A percentile compares a stretch with the other conserved stretches of the same genome.
Evolutionary conservation across 2,888 invertebrate species (phyloP).

Genomic region (Julus scandinavius): DNA sequence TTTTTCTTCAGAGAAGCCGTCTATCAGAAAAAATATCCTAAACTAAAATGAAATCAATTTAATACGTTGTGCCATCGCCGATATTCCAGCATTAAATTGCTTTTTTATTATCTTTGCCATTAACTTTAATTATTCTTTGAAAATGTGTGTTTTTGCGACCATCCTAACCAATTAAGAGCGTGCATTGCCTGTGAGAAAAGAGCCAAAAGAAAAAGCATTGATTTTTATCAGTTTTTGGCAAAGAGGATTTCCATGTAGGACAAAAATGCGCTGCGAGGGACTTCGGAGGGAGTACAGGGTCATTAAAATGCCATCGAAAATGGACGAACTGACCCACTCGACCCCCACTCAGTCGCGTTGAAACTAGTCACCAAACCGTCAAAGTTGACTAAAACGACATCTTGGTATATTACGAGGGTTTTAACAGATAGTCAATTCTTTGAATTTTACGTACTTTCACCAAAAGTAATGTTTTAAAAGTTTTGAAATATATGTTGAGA

Average conservation of each 20-base stretch:
- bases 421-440: too few species aligned
- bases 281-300: background rate
- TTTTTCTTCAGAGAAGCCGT: too few species aligned
- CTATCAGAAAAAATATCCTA: too few species aligned
- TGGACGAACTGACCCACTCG: background rate
- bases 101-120: background rate
- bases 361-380: background rate
- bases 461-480: too few species aligned
- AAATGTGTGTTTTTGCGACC: background rate
- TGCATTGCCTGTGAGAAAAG: background rate
- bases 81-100: background rate
- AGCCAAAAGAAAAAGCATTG: background rate
- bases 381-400: too few species aligned
- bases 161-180: conserved; percentile 11
- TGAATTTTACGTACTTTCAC: too few species aligned
- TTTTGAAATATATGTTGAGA: too few species aligned
- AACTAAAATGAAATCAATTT: too few species aligned
- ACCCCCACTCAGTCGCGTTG: background rate
- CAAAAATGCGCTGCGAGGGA: background rate
- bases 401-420: too few species aligned
- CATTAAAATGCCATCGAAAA: conserved; percentile 11
- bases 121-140: background rate
- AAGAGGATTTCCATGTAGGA: conserved; percentile 18
- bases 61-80: background rate
- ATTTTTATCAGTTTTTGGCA: conserved; percentile 9